Evolutionary conservation across 2,113 vertebrate species (phyloP).

Genomic region (Callaeas wilsoni): DNA sequence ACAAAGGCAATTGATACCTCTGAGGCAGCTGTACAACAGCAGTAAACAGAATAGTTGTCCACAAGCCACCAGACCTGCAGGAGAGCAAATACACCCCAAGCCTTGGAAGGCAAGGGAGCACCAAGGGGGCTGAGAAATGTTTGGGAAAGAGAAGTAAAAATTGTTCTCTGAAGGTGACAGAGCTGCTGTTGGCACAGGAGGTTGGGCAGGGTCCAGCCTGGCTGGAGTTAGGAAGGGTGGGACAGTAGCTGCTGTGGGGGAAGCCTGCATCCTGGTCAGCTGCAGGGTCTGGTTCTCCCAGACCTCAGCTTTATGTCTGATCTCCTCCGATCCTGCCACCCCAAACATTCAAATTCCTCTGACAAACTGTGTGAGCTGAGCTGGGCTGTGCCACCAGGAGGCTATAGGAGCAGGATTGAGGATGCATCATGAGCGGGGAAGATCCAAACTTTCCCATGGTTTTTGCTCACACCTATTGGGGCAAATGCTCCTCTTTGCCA

Average conservation of each 20-base stretch:
- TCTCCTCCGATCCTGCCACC: neutral
- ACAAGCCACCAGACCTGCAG: neutral
- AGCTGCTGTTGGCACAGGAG: neutral
- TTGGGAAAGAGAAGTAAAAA: neutral
- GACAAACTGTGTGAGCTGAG: neutral
- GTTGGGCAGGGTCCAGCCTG: neutral
- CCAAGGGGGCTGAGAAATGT: neutral
- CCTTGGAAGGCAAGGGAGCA: neutral
- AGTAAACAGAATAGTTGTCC: neutral
- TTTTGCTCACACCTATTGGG: neutral
- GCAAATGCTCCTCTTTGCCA: neutral
- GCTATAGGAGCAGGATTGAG: neutral
- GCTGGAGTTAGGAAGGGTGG: too few species aligned
- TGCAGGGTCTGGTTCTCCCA: neutral
- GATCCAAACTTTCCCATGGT: neutral
- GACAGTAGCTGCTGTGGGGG: rapidly evolving
- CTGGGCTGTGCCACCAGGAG: neutral
- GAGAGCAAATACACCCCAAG: neutral
- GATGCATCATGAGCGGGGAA: neutral
- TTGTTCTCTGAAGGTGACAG: neutral
- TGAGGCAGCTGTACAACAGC: neutral
- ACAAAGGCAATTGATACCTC: constrained; percentile 51
- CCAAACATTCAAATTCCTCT: neutral
- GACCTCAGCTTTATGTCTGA: neutral
- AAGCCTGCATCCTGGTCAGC: neutral